Evolutionary conservation across 2,888 invertebrate species (phyloP), one percentile per base, ranked within the genome.

Genomic region (Apamea anceps): DNA sequence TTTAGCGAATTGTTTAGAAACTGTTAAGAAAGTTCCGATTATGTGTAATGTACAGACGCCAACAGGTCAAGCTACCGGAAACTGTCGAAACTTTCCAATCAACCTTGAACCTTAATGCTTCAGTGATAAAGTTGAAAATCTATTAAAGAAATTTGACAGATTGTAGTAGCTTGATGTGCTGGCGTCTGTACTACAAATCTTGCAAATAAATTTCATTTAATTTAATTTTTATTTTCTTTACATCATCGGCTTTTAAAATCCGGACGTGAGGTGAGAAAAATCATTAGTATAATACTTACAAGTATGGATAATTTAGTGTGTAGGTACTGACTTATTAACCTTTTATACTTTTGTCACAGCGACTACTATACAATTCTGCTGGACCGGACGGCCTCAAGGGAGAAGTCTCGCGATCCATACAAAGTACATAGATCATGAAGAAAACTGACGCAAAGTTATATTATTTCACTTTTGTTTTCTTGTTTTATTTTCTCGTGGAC

Each of bases 381-480:
- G 71, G 42, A 71, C 54, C 21, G 62, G 70, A 10, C 32, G 15
- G 25, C 70, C 74, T 45, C 77, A 37, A 37, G 63, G 77, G 82
- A 76, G 32, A 81, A 68, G 25, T 51, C 57, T 76, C 62, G 42
- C 57, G 45, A 72, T 84, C 42, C 68, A 70, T 68, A 84, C 48
- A 77, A 71, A 84, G 72, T 72, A 77, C 76, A 73, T 51, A 74
- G 62, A 73, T 72, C 77, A 77, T 68, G 32, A 74, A 86, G 67
- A 82, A 79, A 62, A 82, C 63, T 74, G 82, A 82, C 77, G 73
- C 66, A 3, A 72, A 28, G 21, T 70, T 37, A 72, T 77, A 77
- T 73, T 81, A 77, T 74, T 85, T 77, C 62, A 42, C 67, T 65
- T 82, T 77, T 82, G 63, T 85, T 75, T 72, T 73, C 72, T 12